phyloP scores from a whole-genome alignment of 2,113 vertebrate species.

The Thermophis baileyi region DNA sequence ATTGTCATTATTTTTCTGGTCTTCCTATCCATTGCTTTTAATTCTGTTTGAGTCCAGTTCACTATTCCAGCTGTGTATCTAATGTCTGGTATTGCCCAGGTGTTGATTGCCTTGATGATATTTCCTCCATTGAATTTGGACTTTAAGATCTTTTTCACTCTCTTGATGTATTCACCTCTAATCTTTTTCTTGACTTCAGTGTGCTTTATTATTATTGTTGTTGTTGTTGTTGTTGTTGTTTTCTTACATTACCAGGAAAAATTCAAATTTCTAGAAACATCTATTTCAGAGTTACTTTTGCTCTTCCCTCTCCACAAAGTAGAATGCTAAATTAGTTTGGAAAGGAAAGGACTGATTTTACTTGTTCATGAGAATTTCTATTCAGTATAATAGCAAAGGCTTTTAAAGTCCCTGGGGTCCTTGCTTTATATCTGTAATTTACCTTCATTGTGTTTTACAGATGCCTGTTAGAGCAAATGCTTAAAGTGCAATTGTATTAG shows the following conservation, averaged over 20 bases:
- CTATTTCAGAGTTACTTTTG: neutral
- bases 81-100: too few relatives aligned
- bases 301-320: neutral
- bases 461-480: neutral
- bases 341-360: neutral
- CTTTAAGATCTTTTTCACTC: too few relatives aligned
- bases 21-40: too few relatives aligned
- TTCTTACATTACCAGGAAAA: neutral
- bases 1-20: too few relatives aligned
- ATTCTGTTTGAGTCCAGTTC: too few relatives aligned
- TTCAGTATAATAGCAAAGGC: neutral
- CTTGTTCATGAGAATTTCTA: conserved; percentile 11
- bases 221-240: too few relatives aligned
- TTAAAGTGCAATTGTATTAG: conserved; percentile 1
- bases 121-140: too few relatives aligned
- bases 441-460: neutral
- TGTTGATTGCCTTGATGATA: too few relatives aligned
- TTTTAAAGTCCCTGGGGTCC: neutral
- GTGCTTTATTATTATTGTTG: too few relatives aligned
- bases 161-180: too few relatives aligned
- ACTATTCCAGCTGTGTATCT: too few relatives aligned
- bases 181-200: too few relatives aligned
- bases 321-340: neutral
- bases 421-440: conserved; percentile 12
- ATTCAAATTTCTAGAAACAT: neutral